Evolutionary conservation across 2,888 invertebrate species (phyloP).

Genomic region (Sisyra terminalis): DNA sequence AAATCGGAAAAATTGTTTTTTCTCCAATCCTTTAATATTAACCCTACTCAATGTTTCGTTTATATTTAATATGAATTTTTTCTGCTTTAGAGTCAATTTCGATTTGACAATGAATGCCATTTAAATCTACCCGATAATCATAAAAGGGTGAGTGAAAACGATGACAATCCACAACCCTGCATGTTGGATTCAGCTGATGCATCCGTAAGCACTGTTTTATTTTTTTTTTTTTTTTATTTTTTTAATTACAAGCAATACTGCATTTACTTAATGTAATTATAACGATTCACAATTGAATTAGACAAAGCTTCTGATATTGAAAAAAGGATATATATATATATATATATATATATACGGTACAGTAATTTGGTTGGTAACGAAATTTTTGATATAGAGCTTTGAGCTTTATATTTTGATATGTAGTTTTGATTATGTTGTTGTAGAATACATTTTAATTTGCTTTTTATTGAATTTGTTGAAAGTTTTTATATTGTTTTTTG

Average conservation of each 20-base stretch:
- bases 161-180: conserved; percentile 12
- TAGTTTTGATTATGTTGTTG: not conserved
- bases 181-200: conserved; percentile 32
- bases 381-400: conserved; percentile 4
- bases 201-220: conserved; percentile 38
- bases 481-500: not conserved
- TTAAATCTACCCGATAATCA: conserved; percentile 95
- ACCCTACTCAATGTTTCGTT: too few relatives aligned
- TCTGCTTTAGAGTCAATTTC: conserved; percentile 86
- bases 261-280: not conserved
- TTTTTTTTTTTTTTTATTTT: conserved; percentile 15
- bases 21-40: too few relatives aligned
- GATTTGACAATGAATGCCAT: conserved; percentile 99
- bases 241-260: conserved; percentile 5
- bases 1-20: conserved; percentile 7
- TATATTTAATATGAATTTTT: too few relatives aligned
- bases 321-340: not conserved
- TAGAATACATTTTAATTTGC: conserved; percentile 5
- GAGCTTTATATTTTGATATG: conserved; percentile 1
- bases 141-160: conserved; percentile 79
- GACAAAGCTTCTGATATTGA: not conserved
- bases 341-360: not conserved
- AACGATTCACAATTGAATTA: not conserved
- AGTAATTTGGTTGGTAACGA: not conserved
- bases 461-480: not conserved